Percentiles rank a stretch among this genome's conserved stretches.
Conservation (phyloP, 35 echinoderm and acorn worm genomes). For the Holothuria glaberrima region DNA sequence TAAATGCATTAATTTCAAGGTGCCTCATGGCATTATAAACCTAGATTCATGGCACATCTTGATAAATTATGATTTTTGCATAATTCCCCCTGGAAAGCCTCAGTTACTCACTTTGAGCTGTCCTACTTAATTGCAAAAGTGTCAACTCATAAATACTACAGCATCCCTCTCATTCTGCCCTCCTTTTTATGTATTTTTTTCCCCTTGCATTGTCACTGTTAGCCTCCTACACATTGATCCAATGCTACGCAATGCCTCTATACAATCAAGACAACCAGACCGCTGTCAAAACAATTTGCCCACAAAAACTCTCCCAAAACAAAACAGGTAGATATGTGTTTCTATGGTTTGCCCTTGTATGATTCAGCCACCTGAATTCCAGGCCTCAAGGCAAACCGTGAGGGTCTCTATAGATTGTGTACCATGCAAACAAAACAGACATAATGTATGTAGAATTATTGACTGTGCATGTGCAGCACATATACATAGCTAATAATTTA, state of each 20-base stretch:
- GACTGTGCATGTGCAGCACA: constrained; percentile 21
- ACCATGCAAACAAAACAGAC: constrained; percentile 26
- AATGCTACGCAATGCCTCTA: constrained; percentile 31
- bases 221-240: constrained; percentile 21
- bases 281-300: constrained; percentile 52
- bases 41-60: no score
- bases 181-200: no score
- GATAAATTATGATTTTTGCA: no score
- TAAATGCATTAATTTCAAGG: no score
- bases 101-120: no score
- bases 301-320: constrained; percentile 51
- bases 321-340: constrained; percentile 50
- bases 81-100: no score
- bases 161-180: no score
- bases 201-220: not conserved
- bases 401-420: constrained; percentile 33
- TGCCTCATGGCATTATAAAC: no score
- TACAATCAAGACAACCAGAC: constrained; percentile 43
- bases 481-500: constrained; percentile 45
- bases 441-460: constrained; percentile 47
- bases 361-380: constrained; percentile 42
- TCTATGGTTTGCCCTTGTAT: not conserved
- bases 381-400: constrained; percentile 24
- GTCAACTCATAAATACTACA: no score
- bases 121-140: no score